phyloP scores from a whole-genome alignment of 2,113 vertebrate genomes.

The Zeus faber region DNA sequence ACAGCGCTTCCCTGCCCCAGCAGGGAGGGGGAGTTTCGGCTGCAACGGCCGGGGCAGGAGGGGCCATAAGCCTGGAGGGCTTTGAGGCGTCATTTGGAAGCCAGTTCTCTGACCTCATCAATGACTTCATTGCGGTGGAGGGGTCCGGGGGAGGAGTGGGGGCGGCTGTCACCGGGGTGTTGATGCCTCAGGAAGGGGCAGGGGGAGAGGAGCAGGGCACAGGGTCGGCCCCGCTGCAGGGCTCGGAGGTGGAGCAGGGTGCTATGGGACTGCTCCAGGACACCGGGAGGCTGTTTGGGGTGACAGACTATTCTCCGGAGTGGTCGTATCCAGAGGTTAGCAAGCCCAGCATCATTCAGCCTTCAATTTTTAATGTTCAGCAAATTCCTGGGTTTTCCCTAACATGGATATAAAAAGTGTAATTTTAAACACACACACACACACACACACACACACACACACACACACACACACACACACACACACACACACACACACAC shows the following conservation, averaged over 20 bases:
- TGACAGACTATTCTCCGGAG: conserved; percentile 98
- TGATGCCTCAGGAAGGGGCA: conserved; percentile 66
- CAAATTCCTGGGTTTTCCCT: too few relatives aligned
- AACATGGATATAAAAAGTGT: too few relatives aligned
- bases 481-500: too few relatives aligned
- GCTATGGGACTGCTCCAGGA: conserved; percentile 90
- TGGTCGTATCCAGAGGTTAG: conserved; percentile 99
- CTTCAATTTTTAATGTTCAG: too few relatives aligned
- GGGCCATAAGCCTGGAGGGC: conserved; percentile 90
- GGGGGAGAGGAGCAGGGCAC: conserved; percentile 77
- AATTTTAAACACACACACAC: too few relatives aligned
- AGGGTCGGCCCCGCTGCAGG: conserved; percentile 59
- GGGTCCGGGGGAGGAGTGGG: conserved; percentile 78
- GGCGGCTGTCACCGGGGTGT: conserved; percentile 59
- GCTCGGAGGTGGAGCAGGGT: conserved; percentile 82
- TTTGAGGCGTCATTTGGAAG: conserved; percentile 98
- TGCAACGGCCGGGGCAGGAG: conserved; percentile 69
- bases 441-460: too few relatives aligned
- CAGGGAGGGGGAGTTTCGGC: conserved; percentile 74
- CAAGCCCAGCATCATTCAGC: too few relatives aligned
- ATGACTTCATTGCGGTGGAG: conserved; percentile 97
- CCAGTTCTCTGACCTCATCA: conserved; percentile 98
- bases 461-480: too few relatives aligned
- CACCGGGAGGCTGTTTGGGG: conserved; percentile 92
- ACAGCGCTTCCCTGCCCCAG: conserved; percentile 82